These are phyloP conservation scores for Enteromius thamalakanensis DNA, from an alignment of 2,797 vertebrate species.

Conservation along the genomic window DNA sequence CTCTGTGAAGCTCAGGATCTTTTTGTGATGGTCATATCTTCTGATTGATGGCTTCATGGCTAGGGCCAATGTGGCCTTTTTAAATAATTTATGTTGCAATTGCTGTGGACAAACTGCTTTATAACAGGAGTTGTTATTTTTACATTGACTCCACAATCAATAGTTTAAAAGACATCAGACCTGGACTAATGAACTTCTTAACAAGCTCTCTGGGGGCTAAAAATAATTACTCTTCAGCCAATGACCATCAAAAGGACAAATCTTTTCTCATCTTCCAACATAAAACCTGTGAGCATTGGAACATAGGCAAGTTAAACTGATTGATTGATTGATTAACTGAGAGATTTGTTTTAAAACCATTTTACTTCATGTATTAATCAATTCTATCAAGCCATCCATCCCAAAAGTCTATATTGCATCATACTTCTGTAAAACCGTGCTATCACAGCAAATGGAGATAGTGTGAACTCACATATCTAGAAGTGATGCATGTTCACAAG, in stretches of 20 bases:
- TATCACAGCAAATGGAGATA: not conserved
- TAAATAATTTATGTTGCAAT: slow-evolving; percentile 99
- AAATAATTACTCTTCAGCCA: slow-evolving; percentile 73
- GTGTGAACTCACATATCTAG: slow-evolving; percentile 2
- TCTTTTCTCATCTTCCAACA: slow-evolving; percentile 29
- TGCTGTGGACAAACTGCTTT: slow-evolving; percentile 94
- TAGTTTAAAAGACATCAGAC: slow-evolving; percentile 93
- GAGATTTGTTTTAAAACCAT: not conserved
- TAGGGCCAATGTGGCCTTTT: slow-evolving; percentile 99
- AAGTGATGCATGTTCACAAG: not conserved
- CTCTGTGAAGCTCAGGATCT: slow-evolving; percentile 87
- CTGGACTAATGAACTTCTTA: slow-evolving; percentile 83
- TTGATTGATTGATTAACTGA: not conserved
- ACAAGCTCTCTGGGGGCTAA: slow-evolving; percentile 78
- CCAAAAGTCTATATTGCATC: not conserved
- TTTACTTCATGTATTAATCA: not conserved
- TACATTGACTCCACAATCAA: slow-evolving; percentile 94
- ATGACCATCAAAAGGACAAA: slow-evolving; percentile 63
- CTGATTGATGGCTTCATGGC: slow-evolving; percentile 99
- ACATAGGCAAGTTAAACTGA: not conserved
- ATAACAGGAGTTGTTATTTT: slow-evolving; percentile 98
- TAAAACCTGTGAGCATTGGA: not conserved
- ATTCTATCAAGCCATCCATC: not conserved
- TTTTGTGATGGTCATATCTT: slow-evolving; percentile 97
- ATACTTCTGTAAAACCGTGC: not conserved